A percentile compares a stretch with the other conserved stretches of the same genome.
Evolutionary conservation across 2,113 vertebrate species (phyloP).

Genomic region (Bos taurus): ARS-UCD2.0 NC_037345.1:48341501-48342000

Average conservation of each 20-base stretch:
- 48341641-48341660: not conserved
- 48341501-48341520: not conserved
- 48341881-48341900: not conserved
- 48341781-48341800: not conserved
- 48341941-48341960: not conserved
- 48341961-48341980: not conserved
- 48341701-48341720: not conserved
- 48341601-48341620: rapidly evolving
- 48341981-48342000: not conserved
- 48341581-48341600: not conserved
- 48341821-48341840: not conserved
- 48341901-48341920: not conserved
- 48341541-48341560: not conserved
- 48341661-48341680: not conserved
- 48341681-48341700: not conserved
- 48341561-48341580: not conserved
- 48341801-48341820: not conserved
- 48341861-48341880: not conserved
- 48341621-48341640: not conserved
- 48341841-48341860: not conserved
- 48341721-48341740: not conserved
- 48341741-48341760: not conserved
- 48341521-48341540: not conserved
- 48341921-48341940: not conserved
- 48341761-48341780: not conserved